Evolutionary conservation across 2,113 vertebrate genomes (phyloP).

Genomic region (Erinaceus europaeus): DNA sequence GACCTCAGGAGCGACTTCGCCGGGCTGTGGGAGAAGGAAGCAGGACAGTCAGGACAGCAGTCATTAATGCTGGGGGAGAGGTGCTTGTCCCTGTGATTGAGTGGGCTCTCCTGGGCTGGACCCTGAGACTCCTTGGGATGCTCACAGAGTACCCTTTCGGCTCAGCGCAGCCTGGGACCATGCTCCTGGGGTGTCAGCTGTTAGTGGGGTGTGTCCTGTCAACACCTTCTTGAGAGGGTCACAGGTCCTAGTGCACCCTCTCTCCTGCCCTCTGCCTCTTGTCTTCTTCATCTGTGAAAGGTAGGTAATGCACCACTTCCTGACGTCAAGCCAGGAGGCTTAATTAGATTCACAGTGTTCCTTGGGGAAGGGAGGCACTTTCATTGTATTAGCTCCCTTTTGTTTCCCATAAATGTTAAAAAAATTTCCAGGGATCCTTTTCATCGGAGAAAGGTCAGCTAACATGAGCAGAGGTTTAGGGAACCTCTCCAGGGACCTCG

Average conservation of each 20-base stretch:
- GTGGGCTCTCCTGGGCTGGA: neutral
- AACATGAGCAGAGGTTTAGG: neutral
- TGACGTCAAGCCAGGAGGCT: neutral
- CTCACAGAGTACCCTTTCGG: neutral
- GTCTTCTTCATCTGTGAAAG: neutral
- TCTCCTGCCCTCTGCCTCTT: neutral
- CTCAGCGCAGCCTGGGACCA: rapidly evolving
- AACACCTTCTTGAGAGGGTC: neutral
- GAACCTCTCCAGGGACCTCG: neutral
- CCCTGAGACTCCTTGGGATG: neutral
- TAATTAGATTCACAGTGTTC: neutral
- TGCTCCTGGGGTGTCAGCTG: neutral
- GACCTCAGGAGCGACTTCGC: slow-evolving; percentile 72
- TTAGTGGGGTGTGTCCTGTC: rapidly evolving
- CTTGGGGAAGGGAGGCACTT: neutral
- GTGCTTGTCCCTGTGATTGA: neutral
- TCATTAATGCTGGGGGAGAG: neutral
- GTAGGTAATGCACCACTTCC: neutral
- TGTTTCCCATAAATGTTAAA: slow-evolving; percentile 27
- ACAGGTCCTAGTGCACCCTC: neutral
- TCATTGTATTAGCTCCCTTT: slow-evolving; percentile 11
- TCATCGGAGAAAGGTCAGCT: slow-evolving; percentile 28
- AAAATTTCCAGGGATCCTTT: neutral
- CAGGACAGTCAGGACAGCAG: neutral
- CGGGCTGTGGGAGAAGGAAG: slow-evolving; percentile 43